Evolutionary conservation across 1,140 invertebrate species (phyloP), one percentile per base, ranked within the genome.

Genomic region (Pararge aegeria): DNA sequence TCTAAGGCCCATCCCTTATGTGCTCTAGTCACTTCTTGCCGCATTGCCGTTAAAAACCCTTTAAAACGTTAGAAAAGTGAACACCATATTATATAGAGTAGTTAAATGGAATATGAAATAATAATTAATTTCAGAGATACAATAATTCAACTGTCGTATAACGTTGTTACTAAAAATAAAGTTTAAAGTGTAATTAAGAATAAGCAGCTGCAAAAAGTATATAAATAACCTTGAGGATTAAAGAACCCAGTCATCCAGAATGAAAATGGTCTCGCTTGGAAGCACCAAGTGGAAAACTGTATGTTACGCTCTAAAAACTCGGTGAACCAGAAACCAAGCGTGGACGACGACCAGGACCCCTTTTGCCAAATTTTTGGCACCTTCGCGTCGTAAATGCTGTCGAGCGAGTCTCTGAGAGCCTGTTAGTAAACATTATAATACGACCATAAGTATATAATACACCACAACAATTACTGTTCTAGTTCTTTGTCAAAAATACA

Each of bases 161-260:
- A n/a, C n/a, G n/a, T n/a, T n/a, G n/a, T n/a, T n/a, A n/a, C n/a
- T n/a, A n/a, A n/a, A n/a, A n/a, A n/a, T n/a, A n/a, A n/a, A n/a
- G n/a, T n/a, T n/a, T n/a, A n/a, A n/a, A n/a, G n/a, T n/a, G n/a
- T n/a, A n/a, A n/a, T 7, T 24, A 2, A 24, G 24, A 24, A 24
- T 24, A 24, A 4, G 2, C 2, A 24, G 2, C 24, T 24, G 24
- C 24, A 46, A 4, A 18, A 18, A 42, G 13, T 42, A 5, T 2
- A 20, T 58, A 4, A 6, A 4, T 20, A 61, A 89, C 87, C 87
- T 91, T 99, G 98, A 1, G 98, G 97, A 91, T 99, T 99, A 83
- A 99, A 99, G 84, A 99, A 99, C 7, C 98, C 98, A 18, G 97
- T 98, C 96, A 99, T 98, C 98, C 98, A 99, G 90, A 98, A 99